Evolutionary conservation across 2,888 invertebrate genomes (phyloP).

Genomic region (Halictus ligatus): DNA sequence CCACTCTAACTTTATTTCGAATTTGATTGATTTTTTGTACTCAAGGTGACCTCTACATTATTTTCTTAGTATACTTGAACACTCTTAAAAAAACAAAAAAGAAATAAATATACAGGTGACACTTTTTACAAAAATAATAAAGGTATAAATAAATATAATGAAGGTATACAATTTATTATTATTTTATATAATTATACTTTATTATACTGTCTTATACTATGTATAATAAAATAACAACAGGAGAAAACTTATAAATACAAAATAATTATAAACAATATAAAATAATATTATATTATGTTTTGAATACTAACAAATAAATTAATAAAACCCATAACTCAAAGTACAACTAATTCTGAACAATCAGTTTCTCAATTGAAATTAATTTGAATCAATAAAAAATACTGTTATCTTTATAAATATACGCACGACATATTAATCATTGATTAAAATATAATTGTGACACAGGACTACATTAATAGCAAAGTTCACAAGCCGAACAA

Average conservation of each 20-base stretch:
- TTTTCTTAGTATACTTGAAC: not conserved
- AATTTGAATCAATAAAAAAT: not conserved
- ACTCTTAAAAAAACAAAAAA: not conserved
- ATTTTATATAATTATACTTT: too few species aligned
- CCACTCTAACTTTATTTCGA: not conserved
- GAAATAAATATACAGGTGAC: not conserved
- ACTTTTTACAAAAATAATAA: too few species aligned
- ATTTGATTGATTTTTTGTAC: not conserved
- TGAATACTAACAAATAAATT: not conserved
- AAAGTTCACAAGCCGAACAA: not conserved
- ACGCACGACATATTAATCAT: not conserved
- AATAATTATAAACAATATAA: not conserved
- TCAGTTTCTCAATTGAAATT: not conserved
- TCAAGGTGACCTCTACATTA: not conserved
- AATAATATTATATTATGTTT: not conserved
- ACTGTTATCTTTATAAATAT: not conserved
- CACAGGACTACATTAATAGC: not conserved
- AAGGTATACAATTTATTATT: too few species aligned
- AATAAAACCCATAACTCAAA: not conserved
- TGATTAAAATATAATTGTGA: not conserved
- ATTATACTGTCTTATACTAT: too few species aligned
- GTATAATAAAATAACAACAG: too few species aligned
- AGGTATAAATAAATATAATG: too few species aligned
- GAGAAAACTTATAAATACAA: not conserved
- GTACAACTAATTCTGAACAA: not conserved